Evolutionary conservation across 2,113 vertebrate genomes (phyloP), one percentile per base, ranked within the genome.

Genomic region (Corythaeola cristata): DNA sequence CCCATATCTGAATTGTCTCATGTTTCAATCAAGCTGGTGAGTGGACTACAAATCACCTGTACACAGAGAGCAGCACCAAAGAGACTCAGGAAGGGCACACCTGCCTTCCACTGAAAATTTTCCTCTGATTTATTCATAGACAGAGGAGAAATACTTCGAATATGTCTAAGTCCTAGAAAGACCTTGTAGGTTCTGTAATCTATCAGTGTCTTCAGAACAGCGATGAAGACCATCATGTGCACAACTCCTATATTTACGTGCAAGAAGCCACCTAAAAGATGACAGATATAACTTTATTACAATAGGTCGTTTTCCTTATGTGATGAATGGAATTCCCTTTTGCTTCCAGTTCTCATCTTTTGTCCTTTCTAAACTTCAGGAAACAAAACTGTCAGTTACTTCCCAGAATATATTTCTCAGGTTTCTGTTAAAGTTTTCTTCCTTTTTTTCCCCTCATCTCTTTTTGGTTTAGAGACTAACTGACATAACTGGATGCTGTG

Each of bases 61-160:
- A 15, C 27, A 44, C 21, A 69, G 74, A 72, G 50, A 85, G 60
- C 30, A 53, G 41, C 72, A 37, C 45, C 32, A 18, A 73, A 66
- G 66, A 68, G n/a, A 64, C 32, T 73, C 3, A 2, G 44, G 84
- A 71, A 88, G 75, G 77, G 32, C 77, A 85, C 33, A 50, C 41
- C 67, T 58, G 60, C 41, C 64, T 72, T 80, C 50, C 39, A 32
- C 67, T 39, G 47, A 63, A 77, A 80, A 33, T 14, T 23, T 45
- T 45, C 24, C 8, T 74, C 81, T 95, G 85, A 89, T 95, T 95
- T 92, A 95, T 97, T 95, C 23, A 8, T 64, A 75, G 63, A 14
- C 24, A 88, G 44, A 56, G 19, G 5, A 68, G 30, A 77, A 89
- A 75, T 74, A 52, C 53, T 81, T 90, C 3, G 2, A 93, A 69